Base-by-base conservation (phyloP, 2,888 invertebrate species). In the Drosophila neotestacea region DNA sequence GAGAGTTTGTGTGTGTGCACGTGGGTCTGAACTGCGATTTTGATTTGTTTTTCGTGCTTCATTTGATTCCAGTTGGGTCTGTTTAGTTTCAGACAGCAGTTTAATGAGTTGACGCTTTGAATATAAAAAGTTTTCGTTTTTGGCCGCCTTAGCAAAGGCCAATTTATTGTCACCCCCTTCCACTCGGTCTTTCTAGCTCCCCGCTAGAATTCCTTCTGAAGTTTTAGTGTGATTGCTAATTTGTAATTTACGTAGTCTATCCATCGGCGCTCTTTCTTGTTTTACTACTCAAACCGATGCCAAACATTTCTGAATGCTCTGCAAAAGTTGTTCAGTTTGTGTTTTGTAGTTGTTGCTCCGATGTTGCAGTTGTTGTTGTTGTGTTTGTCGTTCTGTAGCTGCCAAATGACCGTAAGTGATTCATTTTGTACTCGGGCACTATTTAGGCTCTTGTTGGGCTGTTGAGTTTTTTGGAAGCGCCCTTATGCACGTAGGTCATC, bases 221-320 rank as follows among this genome's bases (percentile, higher is more conserved):
- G 80, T 87, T 88, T 90, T 81, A 81, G 81, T 83, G 77, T 90
- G 88, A 89, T 88, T 85, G 89, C 89, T 90, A 90, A 90, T 90
- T 90, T 89, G 83, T 86, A 89, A 89, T 86, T 89, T 85, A 86
- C 85, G 89, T 74, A 87, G 82, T 85, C 88, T 75, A 85, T 63
- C 79, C 88, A 80, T 78, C 73, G 71, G 70, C 76, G 67, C 59
- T 66, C 68, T 82, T 81, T 65, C 68, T 61, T 60, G 70, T 78
- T 80, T 84, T 88, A 88, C 88, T 79, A 73, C 88, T 73, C 65
- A 56, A 63, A 77, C 46, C 64, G 64, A 65, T 68, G 74, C 66
- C 58, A 54, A 41, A 61, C 64, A 69, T 69, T 75, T 67, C 62
- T 72, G 51, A 73, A 63, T 67, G 50, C 70, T 74, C 13, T 68